Base-by-base conservation (phyloP, 2,113 vertebrate species). In the Engraulis encrasicolus region DNA sequence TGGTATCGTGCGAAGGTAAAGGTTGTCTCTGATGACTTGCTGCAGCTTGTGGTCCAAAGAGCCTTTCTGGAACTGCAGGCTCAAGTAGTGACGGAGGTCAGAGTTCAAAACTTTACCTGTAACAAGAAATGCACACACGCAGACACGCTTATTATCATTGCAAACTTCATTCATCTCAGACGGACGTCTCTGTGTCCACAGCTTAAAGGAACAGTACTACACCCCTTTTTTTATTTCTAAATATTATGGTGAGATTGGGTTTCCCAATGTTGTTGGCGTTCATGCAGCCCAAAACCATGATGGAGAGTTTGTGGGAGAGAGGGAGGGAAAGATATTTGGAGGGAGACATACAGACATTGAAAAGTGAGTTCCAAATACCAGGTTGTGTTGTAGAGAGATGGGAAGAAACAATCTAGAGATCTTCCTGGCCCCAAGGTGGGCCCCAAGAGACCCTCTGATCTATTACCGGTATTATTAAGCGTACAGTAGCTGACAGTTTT, bases 11-110 rank as follows among this genome's bases (percentile, higher is more conserved):
- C 98, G 96, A 91, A 99, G 92, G 93, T 99, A 99, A 87, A 99
- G 96, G 93, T 99, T 99, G 93, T 99, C 98, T 93, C 98, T 96
- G 94, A 99, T 99, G 90, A 99, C 97, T 94, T 99, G 98, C 94
- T 99, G 98, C 19, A 99, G 96, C 90, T 99, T 99, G 87, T 99
- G 98, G 93, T 99, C 98, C 93, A 98, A 89, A 0, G 98, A 99
- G 88, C 98, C 98, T 89, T 99, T 99, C 94, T 99, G 98, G 93
- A 99, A 99, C 93, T 99, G 98, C 88, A 99, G 96, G 90, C 98
- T 99, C 94, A 99, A 93, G 93, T 99, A 99, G 92, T 99, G 98
- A 58, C 96, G 96, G 91, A 99, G 91, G 91, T 99, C 97, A 83
- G 97, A 97, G 92, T 99, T 99, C 93, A 99, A 95, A 89, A 99